Evolutionary conservation across 2,888 invertebrate genomes (phyloP), one percentile per base, ranked within the genome.

Genomic region (Nomada lathburiana): DNA sequence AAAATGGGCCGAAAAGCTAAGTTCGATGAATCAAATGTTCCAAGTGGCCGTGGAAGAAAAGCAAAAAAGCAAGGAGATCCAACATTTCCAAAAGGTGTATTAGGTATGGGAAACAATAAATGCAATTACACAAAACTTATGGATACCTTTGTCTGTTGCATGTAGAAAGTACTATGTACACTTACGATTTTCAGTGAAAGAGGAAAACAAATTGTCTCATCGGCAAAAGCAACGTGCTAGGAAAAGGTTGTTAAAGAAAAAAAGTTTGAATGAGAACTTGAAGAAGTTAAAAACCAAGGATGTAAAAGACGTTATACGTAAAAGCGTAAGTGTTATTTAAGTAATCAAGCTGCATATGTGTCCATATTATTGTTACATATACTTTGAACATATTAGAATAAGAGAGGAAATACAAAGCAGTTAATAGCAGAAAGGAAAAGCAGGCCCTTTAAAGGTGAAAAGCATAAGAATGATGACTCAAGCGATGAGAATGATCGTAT

Each of bases 41-140:
- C 97, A 92, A 97, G 96, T 90, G 98, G 98, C 0, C 98, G 97
- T 11, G 98, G 98, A 0, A 96, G 96, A 85, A 98, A 98, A 94
- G 95, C 98, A 0, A 97, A 96, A 88, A 98, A 98, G 92, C 98
- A 98, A 92, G 96, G 96, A 60, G 96, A 97, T 89, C 98, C 98
- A 1, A 94, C 95, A 65, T 96, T 97, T 91, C 95, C 95, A 77
- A 95, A 95, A 91, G 94, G 95, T 79, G 87, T 95, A 52, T 88
- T 92, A 91, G 95, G 95, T 95, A 94, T 89, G 87, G n/a, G 50
- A 23, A 16, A 29, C 57, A 55, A 16, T 74, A 65, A 16, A 10
- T 44, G 11, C 57, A 20, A 60, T 59, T 67, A 26, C 50, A 2
- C n/a, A 0, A 23, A 50, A 20, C 0, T 13, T 44, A 52, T 11